These are phyloP conservation scores for Nasonia vitripennis DNA, from an alignment of 1,140 invertebrate genomes.

Conservation along the genomic window DNA sequence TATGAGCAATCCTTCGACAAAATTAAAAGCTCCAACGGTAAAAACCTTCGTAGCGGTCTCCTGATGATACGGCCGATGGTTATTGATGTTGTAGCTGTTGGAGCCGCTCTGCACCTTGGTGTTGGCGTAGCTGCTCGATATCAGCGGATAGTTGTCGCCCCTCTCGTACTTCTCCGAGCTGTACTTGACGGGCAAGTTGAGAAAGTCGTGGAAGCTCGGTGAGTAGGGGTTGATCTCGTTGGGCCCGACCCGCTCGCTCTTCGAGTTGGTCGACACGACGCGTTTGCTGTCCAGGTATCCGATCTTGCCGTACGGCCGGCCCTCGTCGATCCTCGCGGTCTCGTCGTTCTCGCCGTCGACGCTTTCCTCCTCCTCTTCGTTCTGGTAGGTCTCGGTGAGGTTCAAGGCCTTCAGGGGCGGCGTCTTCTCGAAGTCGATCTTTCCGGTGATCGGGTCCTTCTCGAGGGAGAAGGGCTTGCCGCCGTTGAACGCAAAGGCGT, in stretches of 20 bases:
- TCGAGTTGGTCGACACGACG: slow-evolving; percentile 68
- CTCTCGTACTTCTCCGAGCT: slow-evolving; percentile 79
- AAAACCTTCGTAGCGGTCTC: slow-evolving; percentile 68
- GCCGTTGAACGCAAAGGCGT: slow-evolving; percentile 78
- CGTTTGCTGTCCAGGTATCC: slow-evolving; percentile 63
- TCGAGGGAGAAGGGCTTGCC: slow-evolving; percentile 83
- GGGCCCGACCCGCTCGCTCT: slow-evolving; percentile 61
- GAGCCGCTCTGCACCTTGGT: slow-evolving; percentile 83
- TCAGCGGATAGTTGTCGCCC: slow-evolving; percentile 78
- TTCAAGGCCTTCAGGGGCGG: slow-evolving; percentile 71
- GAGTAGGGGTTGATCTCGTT: slow-evolving; percentile 77
- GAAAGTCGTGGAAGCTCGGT: slow-evolving; percentile 81
- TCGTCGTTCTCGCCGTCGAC: slow-evolving; percentile 47
- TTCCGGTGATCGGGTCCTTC: slow-evolving; percentile 81
- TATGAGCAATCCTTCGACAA: not conserved
- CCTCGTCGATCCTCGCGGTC: not conserved
- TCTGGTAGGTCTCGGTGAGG: slow-evolving; percentile 73
- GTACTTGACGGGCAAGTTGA: slow-evolving; percentile 82
- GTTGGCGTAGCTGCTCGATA: slow-evolving; percentile 84
- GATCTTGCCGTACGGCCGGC: slow-evolving; percentile 51
- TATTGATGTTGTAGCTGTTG: slow-evolving; percentile 78
- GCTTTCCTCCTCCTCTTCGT: slow-evolving; percentile 53
- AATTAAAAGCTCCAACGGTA: slow-evolving; percentile 55
- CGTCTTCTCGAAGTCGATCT: slow-evolving; percentile 77
- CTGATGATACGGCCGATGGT: slow-evolving; percentile 78